These are phyloP conservation scores for Phymanthus crucifer DNA, from an alignment of 92 coral and sea anemone species.

Conservation along the genomic window DNA sequence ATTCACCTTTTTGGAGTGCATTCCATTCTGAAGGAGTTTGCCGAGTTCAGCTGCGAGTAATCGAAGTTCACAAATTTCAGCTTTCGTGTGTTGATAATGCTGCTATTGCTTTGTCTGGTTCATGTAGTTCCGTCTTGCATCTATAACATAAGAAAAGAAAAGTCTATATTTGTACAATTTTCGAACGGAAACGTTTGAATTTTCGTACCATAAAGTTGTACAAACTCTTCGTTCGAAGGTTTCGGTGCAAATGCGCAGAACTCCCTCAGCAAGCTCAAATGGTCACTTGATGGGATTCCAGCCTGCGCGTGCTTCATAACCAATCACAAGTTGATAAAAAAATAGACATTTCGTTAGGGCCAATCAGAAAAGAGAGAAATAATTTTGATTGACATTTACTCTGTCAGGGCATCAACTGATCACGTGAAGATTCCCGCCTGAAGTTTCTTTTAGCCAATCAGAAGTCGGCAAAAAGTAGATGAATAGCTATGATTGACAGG, in stretches of 20 bases:
- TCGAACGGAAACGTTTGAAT: background rate
- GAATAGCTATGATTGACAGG: background rate
- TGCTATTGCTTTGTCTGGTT: background rate
- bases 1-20: background rate
- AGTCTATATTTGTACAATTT: background rate
- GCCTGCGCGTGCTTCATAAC: no score
- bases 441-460: background rate
- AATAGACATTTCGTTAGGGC: no score
- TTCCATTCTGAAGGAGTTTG: background rate
- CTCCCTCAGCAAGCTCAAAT: background rate
- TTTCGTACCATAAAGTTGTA: background rate
- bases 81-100: background rate
- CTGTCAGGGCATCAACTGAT: no score
- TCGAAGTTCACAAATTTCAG: no score
- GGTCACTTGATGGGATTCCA: no score
- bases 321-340: no score
- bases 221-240: background rate
- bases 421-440: background rate
- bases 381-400: no score
- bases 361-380: no score
- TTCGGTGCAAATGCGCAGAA: background rate
- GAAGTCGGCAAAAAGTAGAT: background rate
- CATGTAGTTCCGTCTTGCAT: background rate
- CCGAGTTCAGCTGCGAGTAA: no score
- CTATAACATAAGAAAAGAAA: background rate